These are phyloP conservation scores for Premnoplex brunnescens DNA, from an alignment of 2,797 vertebrate species.

Conservation along the genomic window DNA sequence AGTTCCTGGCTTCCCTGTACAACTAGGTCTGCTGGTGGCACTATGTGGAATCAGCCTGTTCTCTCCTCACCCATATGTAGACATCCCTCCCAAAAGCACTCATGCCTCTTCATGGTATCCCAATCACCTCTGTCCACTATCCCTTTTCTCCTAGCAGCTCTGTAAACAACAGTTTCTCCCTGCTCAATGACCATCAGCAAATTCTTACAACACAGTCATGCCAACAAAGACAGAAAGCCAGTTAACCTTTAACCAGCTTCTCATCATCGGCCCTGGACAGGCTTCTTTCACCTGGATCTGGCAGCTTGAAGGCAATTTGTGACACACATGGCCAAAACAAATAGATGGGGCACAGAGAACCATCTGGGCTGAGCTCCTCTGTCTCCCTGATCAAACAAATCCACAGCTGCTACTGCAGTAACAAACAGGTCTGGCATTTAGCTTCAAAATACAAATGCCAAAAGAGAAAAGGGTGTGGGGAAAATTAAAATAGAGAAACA, in stretches of 20 bases:
- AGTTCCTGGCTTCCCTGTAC: not conserved
- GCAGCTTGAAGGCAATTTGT: not conserved
- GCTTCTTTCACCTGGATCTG: conserved; percentile 8
- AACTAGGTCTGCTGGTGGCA: not conserved
- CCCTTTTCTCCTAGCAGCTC: not conserved
- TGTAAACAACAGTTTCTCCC: not conserved
- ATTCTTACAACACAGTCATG: not conserved
- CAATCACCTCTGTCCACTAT: not conserved
- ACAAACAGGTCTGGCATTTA: not conserved
- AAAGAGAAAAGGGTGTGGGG: not conserved
- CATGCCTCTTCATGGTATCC: not conserved
- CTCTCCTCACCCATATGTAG: not conserved
- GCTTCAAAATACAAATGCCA: not conserved
- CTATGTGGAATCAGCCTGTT: not conserved
- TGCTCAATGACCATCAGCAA: not conserved
- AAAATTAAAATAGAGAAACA: not conserved
- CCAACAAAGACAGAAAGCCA: not conserved
- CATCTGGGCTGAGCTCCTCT: conserved; percentile 48
- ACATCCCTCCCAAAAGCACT: not conserved
- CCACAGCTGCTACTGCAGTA: not conserved
- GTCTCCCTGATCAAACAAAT: conserved; percentile 40
- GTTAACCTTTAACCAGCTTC: conserved; percentile 49
- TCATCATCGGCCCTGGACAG: not conserved
- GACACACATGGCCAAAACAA: conserved; percentile 12
- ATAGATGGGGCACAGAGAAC: not conserved